Evolutionary conservation across 2,797 vertebrate genomes (phyloP).

Genomic region (Varecia variegata): DNA sequence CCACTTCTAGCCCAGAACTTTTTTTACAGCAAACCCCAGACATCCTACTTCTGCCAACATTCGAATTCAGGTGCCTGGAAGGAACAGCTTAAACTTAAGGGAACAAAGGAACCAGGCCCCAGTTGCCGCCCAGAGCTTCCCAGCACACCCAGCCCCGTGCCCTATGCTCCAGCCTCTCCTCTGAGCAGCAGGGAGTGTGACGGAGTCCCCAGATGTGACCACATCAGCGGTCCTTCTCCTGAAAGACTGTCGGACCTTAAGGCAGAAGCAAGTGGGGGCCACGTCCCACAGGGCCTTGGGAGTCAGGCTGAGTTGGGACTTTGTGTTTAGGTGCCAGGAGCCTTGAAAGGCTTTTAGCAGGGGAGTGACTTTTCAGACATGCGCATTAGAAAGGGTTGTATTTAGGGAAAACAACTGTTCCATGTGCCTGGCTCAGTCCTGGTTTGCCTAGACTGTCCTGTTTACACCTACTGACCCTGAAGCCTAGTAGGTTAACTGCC

Average conservation of each 20-base stretch:
- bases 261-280: neutral
- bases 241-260: neutral
- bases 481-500: neutral
- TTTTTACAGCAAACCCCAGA: neutral
- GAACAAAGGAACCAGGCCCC: neutral
- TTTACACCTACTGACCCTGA: neutral
- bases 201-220: too few species aligned
- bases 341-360: neutral
- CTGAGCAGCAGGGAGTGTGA: neutral
- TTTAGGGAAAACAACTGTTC: neutral
- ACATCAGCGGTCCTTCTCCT: too few species aligned
- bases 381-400: neutral
- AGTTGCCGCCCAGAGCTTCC: fast-evolving
- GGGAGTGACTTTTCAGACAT: neutral
- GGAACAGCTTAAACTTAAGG: neutral
- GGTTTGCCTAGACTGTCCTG: neutral
- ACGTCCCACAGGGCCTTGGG: fast-evolving
- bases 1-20: neutral
- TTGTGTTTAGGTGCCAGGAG: neutral
- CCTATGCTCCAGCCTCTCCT: neutral
- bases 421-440: neutral
- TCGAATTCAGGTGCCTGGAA: neutral
- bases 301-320: neutral
- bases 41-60: neutral
- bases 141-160: fast-evolving